These are phyloP conservation scores for Amphipyra berbera DNA, from an alignment of 2,888 invertebrate genomes.

Conservation along the genomic window DNA sequence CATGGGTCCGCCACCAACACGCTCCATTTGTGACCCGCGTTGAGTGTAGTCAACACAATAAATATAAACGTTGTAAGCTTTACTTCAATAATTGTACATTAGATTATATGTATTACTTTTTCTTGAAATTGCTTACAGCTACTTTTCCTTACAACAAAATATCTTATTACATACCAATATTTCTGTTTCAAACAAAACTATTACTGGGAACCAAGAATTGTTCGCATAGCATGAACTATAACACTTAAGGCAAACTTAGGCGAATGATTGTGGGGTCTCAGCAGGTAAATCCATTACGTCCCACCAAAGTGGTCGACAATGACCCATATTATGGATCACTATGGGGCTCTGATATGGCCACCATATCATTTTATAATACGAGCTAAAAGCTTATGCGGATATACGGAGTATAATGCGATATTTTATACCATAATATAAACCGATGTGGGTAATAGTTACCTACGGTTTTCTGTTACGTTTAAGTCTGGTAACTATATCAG, in stretches of 20 bases:
- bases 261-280: constrained; percentile 38
- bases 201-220: constrained; percentile 14
- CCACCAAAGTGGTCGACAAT: constrained; percentile 63
- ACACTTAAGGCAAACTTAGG: constrained; percentile 40
- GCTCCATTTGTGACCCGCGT: too few relatives aligned
- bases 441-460: constrained; percentile 1
- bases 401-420: constrained; percentile 16
- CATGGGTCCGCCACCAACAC: too few relatives aligned
- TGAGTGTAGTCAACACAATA: too few relatives aligned
- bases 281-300: constrained; percentile 59
- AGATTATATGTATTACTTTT: too few relatives aligned
- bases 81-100: too few relatives aligned
- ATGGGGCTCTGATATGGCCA: constrained; percentile 35
- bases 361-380: constrained; percentile 54
- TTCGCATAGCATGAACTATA: constrained; percentile 24
- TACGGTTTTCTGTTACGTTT: not conserved
- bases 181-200: not conserved
- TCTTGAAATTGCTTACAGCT: not conserved
- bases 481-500: not conserved
- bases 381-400: constrained; percentile 51
- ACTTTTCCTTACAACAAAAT: too few relatives aligned
- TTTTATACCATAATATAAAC: constrained; percentile 12
- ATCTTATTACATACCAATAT: too few relatives aligned
- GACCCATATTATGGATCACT: constrained; percentile 58
- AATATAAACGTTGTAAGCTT: too few relatives aligned